Percentiles rank a stretch among this genome's conserved stretches.
Conservation (phyloP, 2,113 vertebrate species). For the Ascaphus truei region DNA sequence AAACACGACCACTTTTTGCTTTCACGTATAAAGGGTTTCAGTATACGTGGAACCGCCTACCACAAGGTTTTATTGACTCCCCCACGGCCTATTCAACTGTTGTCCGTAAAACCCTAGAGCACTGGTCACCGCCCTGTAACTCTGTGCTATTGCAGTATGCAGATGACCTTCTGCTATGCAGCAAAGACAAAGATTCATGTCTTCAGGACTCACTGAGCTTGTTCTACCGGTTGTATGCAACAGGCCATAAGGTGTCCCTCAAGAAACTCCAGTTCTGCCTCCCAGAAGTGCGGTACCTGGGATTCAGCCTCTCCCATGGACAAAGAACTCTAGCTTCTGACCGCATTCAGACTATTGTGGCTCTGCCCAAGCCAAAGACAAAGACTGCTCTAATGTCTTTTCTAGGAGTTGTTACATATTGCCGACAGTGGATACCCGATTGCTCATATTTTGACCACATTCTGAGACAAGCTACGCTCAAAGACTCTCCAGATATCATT, state of each 20-base stretch:
- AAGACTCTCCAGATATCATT: too few relatives aligned
- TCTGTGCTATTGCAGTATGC: neutral
- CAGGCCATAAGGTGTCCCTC: neutral
- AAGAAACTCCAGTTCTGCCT: neutral
- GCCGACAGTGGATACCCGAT: too few relatives aligned
- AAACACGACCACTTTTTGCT: too few relatives aligned
- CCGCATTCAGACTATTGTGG: neutral
- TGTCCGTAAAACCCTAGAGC: neutral
- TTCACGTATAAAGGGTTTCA: neutral
- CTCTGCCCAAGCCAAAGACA: neutral
- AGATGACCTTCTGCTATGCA: neutral
- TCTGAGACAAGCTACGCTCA: too few relatives aligned
- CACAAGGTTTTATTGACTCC: neutral
- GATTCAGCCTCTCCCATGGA: neutral
- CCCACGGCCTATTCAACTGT: neutral
- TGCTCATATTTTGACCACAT: too few relatives aligned
- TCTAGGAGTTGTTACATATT: neutral
- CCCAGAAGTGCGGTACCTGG: neutral
- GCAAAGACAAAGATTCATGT: neutral
- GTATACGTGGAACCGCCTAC: neutral
- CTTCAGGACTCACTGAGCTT: neutral
- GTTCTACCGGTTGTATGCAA: neutral
- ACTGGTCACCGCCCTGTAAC: neutral
- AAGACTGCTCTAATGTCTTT: neutral
- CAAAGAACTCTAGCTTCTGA: neutral